phyloP scores from a whole-genome alignment of 2,113 vertebrate genomes.

The Oenanthe melanoleuca region DNA sequence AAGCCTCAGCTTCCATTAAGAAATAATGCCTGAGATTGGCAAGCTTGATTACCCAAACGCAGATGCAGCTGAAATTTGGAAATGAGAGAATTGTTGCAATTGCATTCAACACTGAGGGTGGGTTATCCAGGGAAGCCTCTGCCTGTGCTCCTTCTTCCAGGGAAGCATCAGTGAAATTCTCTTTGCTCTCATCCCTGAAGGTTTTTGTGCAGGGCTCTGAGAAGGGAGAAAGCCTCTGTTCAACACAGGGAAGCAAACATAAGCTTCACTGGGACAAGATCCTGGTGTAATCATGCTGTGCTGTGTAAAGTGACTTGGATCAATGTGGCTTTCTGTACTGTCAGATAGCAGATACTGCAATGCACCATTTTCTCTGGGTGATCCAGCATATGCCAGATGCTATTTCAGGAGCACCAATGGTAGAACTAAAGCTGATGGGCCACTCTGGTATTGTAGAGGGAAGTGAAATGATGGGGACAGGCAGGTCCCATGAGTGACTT shows the following conservation, averaged over 20 bases:
- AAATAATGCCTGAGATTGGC: not conserved
- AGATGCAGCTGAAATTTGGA: not conserved
- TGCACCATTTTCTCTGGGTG: conserved; percentile 8
- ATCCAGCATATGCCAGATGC: not conserved
- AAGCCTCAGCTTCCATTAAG: not conserved
- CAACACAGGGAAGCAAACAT: not conserved
- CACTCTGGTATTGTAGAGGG: not conserved
- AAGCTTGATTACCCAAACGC: not conserved
- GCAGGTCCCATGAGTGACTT: not conserved
- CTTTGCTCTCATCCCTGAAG: not conserved
- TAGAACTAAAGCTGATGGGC: not conserved
- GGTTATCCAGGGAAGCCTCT: not conserved
- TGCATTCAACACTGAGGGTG: not conserved
- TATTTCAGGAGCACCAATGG: not conserved
- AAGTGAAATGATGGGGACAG: not conserved
- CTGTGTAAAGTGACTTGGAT: not conserved
- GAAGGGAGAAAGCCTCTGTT: not conserved
- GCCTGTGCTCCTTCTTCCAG: not conserved
- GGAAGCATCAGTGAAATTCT: not conserved
- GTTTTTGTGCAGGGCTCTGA: not conserved
- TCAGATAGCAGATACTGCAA: conserved; percentile 7
- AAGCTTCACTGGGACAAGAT: not conserved
- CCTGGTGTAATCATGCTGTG: not conserved
- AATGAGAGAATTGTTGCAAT: not conserved
- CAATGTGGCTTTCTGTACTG: not conserved